A percentile compares a stretch with the other conserved stretches of the same genome.
Evolutionary conservation across 1,140 invertebrate species (phyloP).

Genomic region (Hydropsyche tenuis): DNA sequence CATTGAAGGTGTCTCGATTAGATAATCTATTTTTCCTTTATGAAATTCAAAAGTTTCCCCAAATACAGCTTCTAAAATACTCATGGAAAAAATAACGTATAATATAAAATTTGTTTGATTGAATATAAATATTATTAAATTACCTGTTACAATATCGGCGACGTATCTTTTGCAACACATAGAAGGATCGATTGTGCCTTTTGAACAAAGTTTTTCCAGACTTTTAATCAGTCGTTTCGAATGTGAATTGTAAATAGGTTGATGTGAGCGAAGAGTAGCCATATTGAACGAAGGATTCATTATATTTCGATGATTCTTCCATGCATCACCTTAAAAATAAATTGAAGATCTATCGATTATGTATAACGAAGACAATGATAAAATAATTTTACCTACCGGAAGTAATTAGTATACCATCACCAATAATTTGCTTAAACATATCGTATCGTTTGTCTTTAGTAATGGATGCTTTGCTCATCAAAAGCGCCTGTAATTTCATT

Average conservation of each 20-base stretch:
- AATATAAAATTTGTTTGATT: neutral
- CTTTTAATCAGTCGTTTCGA: neutral
- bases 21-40: conserved; percentile 10
- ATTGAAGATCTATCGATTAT: neutral
- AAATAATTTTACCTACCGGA: neutral
- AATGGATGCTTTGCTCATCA: neutral
- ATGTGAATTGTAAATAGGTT: conserved; percentile 15
- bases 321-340: neutral
- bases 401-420: neutral
- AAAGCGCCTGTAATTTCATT: neutral
- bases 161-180: neutral
- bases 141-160: conserved; percentile 1
- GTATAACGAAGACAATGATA: too few species aligned
- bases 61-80: conserved; percentile 12
- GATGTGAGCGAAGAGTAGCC: neutral
- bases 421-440: neutral
- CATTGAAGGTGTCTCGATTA: neutral
- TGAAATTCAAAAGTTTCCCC: neutral
- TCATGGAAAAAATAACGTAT: neutral
- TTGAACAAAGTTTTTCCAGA: neutral
- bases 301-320: conserved; percentile 29
- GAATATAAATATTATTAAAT: neutral
- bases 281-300: conserved; percentile 19
- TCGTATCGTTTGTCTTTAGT: neutral
- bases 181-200: neutral